phyloP scores from a whole-genome alignment of 2,797 vertebrate genomes.

The Cheirogaleus major region DNA sequence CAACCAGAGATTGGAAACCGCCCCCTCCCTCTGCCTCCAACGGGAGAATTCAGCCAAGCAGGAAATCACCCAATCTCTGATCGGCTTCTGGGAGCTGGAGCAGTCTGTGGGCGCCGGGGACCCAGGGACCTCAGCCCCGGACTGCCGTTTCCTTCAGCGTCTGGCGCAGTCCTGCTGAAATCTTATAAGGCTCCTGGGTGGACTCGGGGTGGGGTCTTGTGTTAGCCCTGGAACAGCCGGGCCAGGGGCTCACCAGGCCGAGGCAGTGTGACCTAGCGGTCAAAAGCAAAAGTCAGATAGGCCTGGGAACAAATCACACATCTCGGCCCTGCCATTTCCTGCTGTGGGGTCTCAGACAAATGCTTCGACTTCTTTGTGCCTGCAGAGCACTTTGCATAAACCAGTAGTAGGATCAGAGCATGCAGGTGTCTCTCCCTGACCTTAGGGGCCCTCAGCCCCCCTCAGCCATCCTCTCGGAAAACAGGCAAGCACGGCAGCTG shows the following conservation, averaged over 20 bases:
- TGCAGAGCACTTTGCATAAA: neutral
- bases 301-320: neutral
- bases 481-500: neutral
- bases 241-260: neutral
- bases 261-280: neutral
- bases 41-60: conserved; percentile 16
- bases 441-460: neutral
- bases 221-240: neutral
- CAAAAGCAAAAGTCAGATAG: neutral
- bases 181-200: neutral
- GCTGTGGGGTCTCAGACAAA: neutral
- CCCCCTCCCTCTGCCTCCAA: neutral
- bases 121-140: neutral
- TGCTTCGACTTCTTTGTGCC: neutral
- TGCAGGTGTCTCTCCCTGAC: neutral
- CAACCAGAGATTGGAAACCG: conserved; percentile 22
- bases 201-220: neutral
- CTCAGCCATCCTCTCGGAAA: neutral
- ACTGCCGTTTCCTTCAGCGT: neutral
- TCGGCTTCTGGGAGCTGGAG: neutral
- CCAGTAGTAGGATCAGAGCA: too few species aligned
- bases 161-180: neutral
- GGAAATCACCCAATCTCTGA: neutral
- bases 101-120: neutral
- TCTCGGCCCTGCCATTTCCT: neutral